Evolutionary conservation across 2,888 invertebrate species (phyloP).

Genomic region (Scaptomyza parva): DNA sequence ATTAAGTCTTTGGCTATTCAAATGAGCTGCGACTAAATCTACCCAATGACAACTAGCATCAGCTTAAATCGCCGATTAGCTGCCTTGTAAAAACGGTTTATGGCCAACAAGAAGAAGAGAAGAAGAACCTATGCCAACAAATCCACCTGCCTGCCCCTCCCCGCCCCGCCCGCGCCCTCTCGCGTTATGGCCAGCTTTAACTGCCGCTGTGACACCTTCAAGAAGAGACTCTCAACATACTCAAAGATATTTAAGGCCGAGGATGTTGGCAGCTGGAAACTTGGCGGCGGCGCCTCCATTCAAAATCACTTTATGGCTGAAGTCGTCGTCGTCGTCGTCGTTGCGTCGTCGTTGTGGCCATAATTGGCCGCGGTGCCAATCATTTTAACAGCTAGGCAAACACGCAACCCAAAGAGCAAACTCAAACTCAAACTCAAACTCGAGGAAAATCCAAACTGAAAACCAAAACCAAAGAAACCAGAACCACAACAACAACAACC

Average conservation of each 20-base stretch:
- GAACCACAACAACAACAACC: conserved; percentile 25
- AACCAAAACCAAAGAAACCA: conserved; percentile 13
- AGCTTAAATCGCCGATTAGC: conserved; percentile 52
- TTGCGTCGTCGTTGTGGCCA: conserved; percentile 55
- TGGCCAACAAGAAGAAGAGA: conserved; percentile 39
- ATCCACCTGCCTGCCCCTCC: not conserved
- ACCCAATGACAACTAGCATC: conserved; percentile 34
- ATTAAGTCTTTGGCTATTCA: conserved; percentile 19
- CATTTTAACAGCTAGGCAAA: conserved; percentile 78
- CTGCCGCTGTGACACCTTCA: conserved; percentile 67
- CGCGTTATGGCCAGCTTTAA: conserved; percentile 45
- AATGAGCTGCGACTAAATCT: conserved; percentile 35
- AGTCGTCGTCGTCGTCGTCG: conserved; percentile 41
- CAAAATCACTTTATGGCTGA: conserved; percentile 72
- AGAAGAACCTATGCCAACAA: conserved; percentile 2
- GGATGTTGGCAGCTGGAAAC: conserved; percentile 5
- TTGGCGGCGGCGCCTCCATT: conserved; percentile 68
- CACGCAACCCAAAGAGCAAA: conserved; percentile 65
- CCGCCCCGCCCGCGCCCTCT: not conserved
- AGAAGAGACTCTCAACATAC: conserved; percentile 20
- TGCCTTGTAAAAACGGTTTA: conserved; percentile 38
- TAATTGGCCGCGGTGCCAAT: conserved; percentile 77
- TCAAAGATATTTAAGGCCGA: conserved; percentile 10
- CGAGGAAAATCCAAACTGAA: conserved; percentile 8
- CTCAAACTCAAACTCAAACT: conserved; percentile 30